Base-by-base conservation (phyloP, 2,113 vertebrate species). In the Thalassarche chlororhynchos region DNA sequence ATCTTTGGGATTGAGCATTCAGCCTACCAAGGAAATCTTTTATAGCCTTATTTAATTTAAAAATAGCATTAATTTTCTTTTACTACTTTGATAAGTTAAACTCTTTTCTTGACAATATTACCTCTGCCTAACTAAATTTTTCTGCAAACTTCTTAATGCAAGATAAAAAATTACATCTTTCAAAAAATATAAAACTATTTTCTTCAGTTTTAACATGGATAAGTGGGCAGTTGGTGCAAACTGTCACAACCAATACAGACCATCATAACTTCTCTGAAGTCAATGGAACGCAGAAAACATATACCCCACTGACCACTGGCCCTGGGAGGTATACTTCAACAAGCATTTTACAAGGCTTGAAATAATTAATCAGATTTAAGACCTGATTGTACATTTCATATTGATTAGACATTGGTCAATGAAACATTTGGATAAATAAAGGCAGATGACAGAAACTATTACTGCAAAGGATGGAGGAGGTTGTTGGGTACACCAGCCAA, bases 381-480 rank as follows among this genome's bases (percentile, higher is more conserved):
- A 51, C 74, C 87, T 57, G 89, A 87, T 8, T 72, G 89, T 92
- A 85, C 89, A 42, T 87, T 93, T 92, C 85, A 58, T 55, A 93
- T 89, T 57, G 92, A 94, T 93, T 8, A 68, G 96, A 84, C 86
- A 14, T 3, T 40, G 87, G 69, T 66, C 91, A 85, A 61, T 4
- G 87, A 87, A 76, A 23, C 16, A 3, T 11, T 8, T 19, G 87
- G 91, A 87, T 28, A 38, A 79, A 88, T 60, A 89, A 77, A 72
- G 95, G 94, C 90, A 96, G 95, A 82, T 86, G 93, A 88, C 95
- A 97, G 96, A 69, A 91, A 76, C 77, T 79, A 76, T 65, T 69
- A 44, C 51, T 61, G 86, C 77, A 79, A 66, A 74, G 89, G 17
- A 49, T 25, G 86, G 89, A 86, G 86, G 76, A 89, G 76, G 87